Percentiles rank a stretch among this genome's conserved stretches.
Evolutionary conservation across 2,797 vertebrate genomes (phyloP).

Genomic region (Myotis findleyi): DNA sequence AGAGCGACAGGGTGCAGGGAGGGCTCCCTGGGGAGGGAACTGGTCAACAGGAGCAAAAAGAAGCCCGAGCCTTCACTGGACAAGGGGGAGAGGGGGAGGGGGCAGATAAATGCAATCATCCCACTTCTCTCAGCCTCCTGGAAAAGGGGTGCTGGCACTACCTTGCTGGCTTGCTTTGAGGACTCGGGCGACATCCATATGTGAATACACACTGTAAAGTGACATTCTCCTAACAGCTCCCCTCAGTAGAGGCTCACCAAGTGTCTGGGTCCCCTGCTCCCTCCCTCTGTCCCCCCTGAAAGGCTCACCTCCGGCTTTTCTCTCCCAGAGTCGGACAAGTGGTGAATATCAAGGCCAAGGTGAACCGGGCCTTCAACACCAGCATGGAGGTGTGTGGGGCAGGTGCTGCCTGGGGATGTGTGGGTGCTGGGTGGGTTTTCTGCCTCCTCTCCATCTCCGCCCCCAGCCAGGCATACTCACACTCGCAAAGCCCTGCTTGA

Average conservation of each 20-base stretch:
- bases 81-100: neutral
- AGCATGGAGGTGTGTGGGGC: constrained; percentile 96
- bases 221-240: too few relatives aligned
- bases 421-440: neutral
- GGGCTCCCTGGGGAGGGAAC: neutral
- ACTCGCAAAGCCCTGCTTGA: neutral
- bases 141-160: neutral
- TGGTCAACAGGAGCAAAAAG: neutral
- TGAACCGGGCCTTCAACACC: constrained; percentile 98
- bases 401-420: neutral
- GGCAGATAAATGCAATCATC: neutral
- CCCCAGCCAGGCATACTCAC: neutral
- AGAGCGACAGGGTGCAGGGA: neutral
- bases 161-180: neutral
- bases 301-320: constrained; percentile 62
- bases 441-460: neutral
- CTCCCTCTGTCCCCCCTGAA: neutral
- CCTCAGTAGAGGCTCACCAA: neutral
- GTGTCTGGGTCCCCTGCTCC: neutral
- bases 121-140: neutral
- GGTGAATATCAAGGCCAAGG: constrained; percentile 97
- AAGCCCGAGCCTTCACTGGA: neutral
- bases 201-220: neutral
- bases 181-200: neutral
- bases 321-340: constrained; percentile 94